Conservation (phyloP, 2,113 vertebrate species). For the Gadus chalcogrammus region DNA sequence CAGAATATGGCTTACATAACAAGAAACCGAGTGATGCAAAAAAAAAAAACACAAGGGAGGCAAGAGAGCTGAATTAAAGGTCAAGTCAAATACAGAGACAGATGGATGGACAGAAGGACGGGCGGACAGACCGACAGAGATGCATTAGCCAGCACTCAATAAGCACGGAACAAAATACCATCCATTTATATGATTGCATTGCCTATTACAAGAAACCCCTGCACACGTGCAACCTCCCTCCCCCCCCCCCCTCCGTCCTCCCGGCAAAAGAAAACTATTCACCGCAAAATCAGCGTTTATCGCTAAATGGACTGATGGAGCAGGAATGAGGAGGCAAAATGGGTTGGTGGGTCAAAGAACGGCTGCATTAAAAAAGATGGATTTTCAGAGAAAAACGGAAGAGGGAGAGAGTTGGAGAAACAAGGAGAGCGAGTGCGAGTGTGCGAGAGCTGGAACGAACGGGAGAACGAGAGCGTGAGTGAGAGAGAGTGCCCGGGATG, state of each 20-base stretch:
- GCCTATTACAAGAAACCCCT: conserved; percentile 35
- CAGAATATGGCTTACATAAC: no score
- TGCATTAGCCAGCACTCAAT: conserved; percentile 48
- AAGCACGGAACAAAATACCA: conserved; percentile 38
- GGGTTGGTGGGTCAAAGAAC: conserved; percentile 24
- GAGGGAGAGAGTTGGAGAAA: neutral
- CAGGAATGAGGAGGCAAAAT: conserved; percentile 19
- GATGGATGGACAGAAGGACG: neutral
- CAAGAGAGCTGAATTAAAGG: no score
- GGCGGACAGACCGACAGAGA: neutral
- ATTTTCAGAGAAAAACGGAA: neutral
- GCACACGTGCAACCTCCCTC: conserved; percentile 9
- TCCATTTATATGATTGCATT: conserved; percentile 53
- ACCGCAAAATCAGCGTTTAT: conserved; percentile 48
- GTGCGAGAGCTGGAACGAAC: neutral
- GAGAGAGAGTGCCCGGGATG: neutral
- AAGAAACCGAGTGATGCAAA: no score
- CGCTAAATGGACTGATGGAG: conserved; percentile 45
- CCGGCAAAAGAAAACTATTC: conserved; percentile 26
- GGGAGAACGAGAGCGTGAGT: neutral
- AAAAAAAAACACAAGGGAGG: no score
- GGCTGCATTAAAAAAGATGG: conserved; percentile 13
- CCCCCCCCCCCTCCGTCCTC: neutral
- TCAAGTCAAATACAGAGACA: no score
- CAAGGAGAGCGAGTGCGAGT: neutral